Evolutionary conservation across 2,113 vertebrate genomes (phyloP).

Genomic region (Ondatra zibethicus): DNA sequence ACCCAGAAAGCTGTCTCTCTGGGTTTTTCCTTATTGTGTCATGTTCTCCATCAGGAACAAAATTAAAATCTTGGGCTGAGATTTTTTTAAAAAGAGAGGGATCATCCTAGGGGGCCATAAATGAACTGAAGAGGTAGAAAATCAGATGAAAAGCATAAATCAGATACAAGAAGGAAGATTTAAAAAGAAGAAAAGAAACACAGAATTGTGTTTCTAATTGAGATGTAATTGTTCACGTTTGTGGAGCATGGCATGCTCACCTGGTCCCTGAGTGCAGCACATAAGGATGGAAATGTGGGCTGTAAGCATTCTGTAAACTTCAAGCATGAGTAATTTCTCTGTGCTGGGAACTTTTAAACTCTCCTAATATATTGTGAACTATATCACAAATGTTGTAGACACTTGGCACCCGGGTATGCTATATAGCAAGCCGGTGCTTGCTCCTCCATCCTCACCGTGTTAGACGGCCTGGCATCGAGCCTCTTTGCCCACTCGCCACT

Average conservation of each 20-base stretch:
- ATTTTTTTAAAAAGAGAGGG: not conserved
- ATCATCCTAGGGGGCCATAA: not conserved
- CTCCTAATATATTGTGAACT: not conserved
- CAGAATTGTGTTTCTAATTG: too few species aligned
- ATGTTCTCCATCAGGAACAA: not conserved
- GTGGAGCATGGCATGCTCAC: not conserved
- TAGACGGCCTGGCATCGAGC: too few species aligned
- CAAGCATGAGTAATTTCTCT: not conserved
- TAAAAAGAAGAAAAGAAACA: not conserved
- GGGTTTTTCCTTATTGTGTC: not conserved
- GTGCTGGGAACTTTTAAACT: not conserved
- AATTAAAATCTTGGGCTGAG: not conserved
- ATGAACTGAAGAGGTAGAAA: not conserved
- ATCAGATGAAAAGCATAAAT: not conserved
- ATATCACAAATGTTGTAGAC: not conserved
- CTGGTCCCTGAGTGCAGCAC: too few species aligned
- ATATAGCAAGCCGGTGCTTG: not conserved
- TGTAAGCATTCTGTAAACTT: not conserved
- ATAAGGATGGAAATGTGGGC: not conserved
- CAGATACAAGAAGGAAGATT: not conserved
- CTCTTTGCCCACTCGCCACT: not conserved
- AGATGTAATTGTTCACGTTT: not conserved
- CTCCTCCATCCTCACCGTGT: not conserved
- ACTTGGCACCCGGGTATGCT: not conserved
- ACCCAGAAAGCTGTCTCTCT: not conserved